These are phyloP conservation scores for Gambusia affinis DNA, from an alignment of 2,113 vertebrate species.

Conservation along the genomic window DNA sequence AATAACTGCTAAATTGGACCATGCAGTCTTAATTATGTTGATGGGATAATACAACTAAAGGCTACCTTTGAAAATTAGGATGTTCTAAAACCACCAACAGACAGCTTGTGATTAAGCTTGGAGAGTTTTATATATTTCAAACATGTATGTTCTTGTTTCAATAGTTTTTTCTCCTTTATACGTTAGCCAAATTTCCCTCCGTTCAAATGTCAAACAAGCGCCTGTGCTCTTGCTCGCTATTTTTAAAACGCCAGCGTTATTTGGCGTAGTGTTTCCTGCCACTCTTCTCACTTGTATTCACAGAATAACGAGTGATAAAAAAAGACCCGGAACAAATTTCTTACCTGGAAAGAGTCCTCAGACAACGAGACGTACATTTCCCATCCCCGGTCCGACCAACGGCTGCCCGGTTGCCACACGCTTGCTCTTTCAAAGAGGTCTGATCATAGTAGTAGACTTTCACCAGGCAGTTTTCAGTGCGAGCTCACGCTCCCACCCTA, in stretches of 20 bases:
- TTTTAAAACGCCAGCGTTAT: constrained; percentile 22
- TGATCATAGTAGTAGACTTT: constrained; percentile 70
- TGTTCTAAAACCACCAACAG: neutral
- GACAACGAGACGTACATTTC: constrained; percentile 53
- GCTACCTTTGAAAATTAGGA: constrained; percentile 7
- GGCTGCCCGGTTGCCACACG: neutral
- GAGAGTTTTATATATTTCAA: neutral
- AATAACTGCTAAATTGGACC: neutral
- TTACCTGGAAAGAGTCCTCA: constrained; percentile 71
- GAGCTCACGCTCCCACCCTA: constrained; percentile 51
- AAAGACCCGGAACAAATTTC: neutral
- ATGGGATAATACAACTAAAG: neutral
- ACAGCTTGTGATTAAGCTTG: neutral
- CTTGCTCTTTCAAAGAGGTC: constrained; percentile 19
- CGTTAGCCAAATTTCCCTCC: constrained; percentile 29
- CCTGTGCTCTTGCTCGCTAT: constrained; percentile 32
- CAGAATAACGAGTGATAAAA: neutral
- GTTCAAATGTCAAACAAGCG: constrained; percentile 61
- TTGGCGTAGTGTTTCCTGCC: constrained; percentile 18
- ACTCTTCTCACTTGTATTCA: neutral
- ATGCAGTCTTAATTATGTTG: neutral
- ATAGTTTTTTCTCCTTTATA: constrained; percentile 6
- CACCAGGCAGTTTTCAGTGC: constrained; percentile 59
- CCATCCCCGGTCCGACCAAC: constrained; percentile 27
- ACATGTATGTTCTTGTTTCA: neutral